Conservation (phyloP, 2,797 vertebrate genomes). For the Nannoperca australis region DNA sequence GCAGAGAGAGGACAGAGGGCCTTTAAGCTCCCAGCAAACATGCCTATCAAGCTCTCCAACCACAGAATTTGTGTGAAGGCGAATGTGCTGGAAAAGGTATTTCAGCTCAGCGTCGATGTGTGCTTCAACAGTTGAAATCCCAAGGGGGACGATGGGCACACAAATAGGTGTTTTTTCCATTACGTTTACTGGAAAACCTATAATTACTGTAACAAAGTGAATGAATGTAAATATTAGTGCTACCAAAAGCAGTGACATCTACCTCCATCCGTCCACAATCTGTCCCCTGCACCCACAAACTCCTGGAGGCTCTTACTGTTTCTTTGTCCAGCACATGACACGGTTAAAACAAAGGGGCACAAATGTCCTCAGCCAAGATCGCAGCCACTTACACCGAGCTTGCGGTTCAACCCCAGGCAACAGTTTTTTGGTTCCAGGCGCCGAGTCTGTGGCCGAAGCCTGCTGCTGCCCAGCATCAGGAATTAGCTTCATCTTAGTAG, state of each 20-base stretch:
- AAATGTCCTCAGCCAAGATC: conserved; percentile 35
- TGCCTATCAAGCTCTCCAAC: conserved; percentile 46
- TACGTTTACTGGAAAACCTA: conserved; percentile 41
- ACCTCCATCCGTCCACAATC: conserved; percentile 7
- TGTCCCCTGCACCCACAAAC: conserved; percentile 16
- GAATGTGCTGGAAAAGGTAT: conserved; percentile 18
- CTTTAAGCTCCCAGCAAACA: conserved; percentile 53
- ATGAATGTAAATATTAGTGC: conserved; percentile 53
- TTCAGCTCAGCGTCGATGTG: conserved; percentile 14
- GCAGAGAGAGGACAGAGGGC: conserved; percentile 12
- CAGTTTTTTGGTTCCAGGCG: conserved; percentile 30
- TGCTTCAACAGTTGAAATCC: conserved; percentile 15
- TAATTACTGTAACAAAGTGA: conserved; percentile 44
- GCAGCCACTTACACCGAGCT: conserved; percentile 15
- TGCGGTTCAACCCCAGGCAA: conserved; percentile 42
- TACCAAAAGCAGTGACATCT: conserved; percentile 30
- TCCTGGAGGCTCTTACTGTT: conserved; percentile 5
- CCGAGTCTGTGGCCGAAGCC: conserved; percentile 19
- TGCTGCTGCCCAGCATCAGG: conserved; percentile 17
- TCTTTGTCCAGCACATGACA: conserved; percentile 35
- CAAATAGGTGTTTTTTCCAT: conserved; percentile 22
- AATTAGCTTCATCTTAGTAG: conserved; percentile 25
- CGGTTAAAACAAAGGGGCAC: conserved; percentile 24
- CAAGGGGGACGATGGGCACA: background rate
- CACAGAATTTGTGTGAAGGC: conserved; percentile 38